Evolutionary conservation across 1,140 invertebrate genomes (phyloP).

Genomic region (silkworm (Bombyx mori)): ASM3026992v2 NC_085124.1:6058501-6059000

Average conservation of each 20-base stretch:
- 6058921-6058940: slow-evolving; percentile 56
- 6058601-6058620: slow-evolving; percentile 45
- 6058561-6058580: slow-evolving; percentile 26
- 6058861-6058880: slow-evolving; percentile 76
- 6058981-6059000: slow-evolving; percentile 60
- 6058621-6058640: slow-evolving; percentile 42
- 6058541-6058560: slow-evolving; percentile 20
- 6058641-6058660: slow-evolving; percentile 36
- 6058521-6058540: slow-evolving; percentile 17
- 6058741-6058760: slow-evolving; percentile 80
- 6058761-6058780: slow-evolving; percentile 85
- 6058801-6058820: slow-evolving; percentile 68
- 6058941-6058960: slow-evolving; percentile 57
- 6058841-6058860: slow-evolving; percentile 74
- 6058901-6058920: slow-evolving; percentile 48
- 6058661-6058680: slow-evolving; percentile 60
- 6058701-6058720: slow-evolving; percentile 59
- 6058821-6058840: slow-evolving; percentile 72
- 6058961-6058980: slow-evolving; percentile 70
- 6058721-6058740: slow-evolving; percentile 65
- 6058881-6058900: slow-evolving; percentile 75
- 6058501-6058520: slow-evolving; percentile 12
- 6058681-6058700: slow-evolving; percentile 66
- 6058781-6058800: slow-evolving; percentile 75
- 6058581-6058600: slow-evolving; percentile 57